phyloP scores from a whole-genome alignment of 2,888 invertebrate genomes.

The Chesias legatella region DNA sequence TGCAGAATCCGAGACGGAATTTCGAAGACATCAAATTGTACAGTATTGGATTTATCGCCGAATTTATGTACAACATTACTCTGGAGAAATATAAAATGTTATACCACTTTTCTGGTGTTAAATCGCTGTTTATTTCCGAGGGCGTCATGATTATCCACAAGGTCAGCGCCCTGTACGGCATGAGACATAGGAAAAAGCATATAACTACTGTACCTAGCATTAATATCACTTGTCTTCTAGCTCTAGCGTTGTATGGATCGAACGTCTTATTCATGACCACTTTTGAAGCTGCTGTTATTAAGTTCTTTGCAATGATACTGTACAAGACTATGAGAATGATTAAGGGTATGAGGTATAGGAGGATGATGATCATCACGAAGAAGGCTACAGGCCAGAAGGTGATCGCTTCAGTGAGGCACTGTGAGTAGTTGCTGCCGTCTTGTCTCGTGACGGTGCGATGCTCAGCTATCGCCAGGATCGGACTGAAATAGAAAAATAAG shows the following conservation, averaged over 20 bases:
- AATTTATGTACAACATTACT: slow-evolving; percentile 93
- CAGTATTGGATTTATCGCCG: slow-evolving; percentile 94
- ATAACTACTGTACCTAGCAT: slow-evolving; percentile 93
- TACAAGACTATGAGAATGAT: slow-evolving; percentile 89
- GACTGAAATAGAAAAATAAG: slow-evolving; percentile 83
- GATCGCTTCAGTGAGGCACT: slow-evolving; percentile 89
- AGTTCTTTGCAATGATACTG: slow-evolving; percentile 89
- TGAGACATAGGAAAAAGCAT: slow-evolving; percentile 92
- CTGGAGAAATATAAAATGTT: slow-evolving; percentile 91
- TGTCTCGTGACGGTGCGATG: slow-evolving; percentile 84
- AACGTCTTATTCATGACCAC: slow-evolving; percentile 86
- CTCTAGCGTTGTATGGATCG: slow-evolving; percentile 85
- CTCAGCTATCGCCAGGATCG: slow-evolving; percentile 88
- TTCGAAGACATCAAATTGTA: slow-evolving; percentile 96
- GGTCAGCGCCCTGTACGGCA: slow-evolving; percentile 91
- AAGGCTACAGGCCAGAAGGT: slow-evolving; percentile 88
- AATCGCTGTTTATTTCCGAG: slow-evolving; percentile 82
- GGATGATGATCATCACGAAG: slow-evolving; percentile 88
- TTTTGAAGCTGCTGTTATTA: slow-evolving; percentile 86
- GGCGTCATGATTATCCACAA: slow-evolving; percentile 91
- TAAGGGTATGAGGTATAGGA: slow-evolving; percentile 91
- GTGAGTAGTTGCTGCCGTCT: slow-evolving; percentile 85
- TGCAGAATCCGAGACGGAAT: slow-evolving; percentile 89
- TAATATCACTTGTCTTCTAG: slow-evolving; percentile 90
- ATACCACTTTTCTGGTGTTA: slow-evolving; percentile 90